Evolutionary conservation across 2,888 invertebrate species (phyloP).

Genomic region (Masnerella sp.): DNA sequence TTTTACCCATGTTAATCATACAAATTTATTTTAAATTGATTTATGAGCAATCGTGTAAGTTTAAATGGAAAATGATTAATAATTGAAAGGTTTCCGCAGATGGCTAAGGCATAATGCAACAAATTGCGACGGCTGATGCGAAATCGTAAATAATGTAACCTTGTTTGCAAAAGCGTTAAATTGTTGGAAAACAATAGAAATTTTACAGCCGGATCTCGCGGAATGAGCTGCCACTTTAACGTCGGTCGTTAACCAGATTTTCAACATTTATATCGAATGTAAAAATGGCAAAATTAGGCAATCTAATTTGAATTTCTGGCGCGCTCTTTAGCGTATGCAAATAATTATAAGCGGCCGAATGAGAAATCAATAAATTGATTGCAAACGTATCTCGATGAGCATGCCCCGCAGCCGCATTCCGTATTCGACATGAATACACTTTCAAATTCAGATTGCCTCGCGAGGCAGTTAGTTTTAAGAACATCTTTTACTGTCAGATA

Average conservation of each 20-base stretch:
- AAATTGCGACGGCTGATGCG: no score
- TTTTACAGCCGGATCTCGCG: not conserved
- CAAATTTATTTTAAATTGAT: no score
- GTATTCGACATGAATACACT: constrained; percentile 70
- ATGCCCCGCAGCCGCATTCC: constrained; percentile 55
- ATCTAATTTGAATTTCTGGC: constrained; percentile 37
- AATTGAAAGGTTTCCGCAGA: no score
- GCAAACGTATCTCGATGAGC: constrained; percentile 31
- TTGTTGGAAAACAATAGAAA: not conserved
- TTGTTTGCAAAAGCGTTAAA: constrained; percentile 1
- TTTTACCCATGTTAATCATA: no score
- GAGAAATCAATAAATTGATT: constrained; percentile 59
- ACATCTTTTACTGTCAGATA: constrained; percentile 53
- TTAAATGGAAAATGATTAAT: no score
- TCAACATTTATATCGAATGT: constrained; percentile 18
- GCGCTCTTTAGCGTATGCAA: constrained; percentile 37
- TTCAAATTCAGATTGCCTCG: constrained; percentile 69
- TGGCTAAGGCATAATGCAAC: no score
- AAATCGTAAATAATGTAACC: not conserved
- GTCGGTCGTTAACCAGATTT: constrained; percentile 11
- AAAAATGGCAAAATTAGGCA: constrained; percentile 16
- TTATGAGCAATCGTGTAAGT: no score
- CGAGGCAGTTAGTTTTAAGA: constrained; percentile 51
- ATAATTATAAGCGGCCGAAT: constrained; percentile 49
- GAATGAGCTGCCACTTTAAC: not conserved